Conservation (phyloP, 2,113 vertebrate species). For the Leiothrix lutea region DNA sequence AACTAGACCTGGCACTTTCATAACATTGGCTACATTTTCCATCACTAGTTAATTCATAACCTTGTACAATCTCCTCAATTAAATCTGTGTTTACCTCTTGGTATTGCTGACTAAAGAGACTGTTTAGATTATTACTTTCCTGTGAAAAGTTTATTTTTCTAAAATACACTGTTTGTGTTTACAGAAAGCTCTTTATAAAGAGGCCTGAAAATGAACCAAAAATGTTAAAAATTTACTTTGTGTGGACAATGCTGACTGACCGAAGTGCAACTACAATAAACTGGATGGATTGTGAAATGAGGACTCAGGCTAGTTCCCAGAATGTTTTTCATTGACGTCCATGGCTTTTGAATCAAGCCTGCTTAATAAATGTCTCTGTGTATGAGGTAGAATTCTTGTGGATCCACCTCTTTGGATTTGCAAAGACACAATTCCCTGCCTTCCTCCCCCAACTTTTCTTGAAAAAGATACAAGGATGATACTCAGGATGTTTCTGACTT, state of each 20-base stretch:
- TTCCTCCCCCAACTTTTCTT: rapidly evolving
- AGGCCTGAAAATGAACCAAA: background rate
- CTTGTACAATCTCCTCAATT: background rate
- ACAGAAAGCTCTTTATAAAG: background rate
- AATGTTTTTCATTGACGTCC: background rate
- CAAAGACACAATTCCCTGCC: background rate
- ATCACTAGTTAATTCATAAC: background rate
- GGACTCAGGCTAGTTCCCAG: background rate
- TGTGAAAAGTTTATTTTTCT: background rate
- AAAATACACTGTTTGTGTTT: background rate
- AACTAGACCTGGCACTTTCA: background rate
- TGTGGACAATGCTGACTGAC: background rate
- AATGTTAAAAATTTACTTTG: background rate
- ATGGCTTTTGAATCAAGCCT: background rate
- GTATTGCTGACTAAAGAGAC: background rate
- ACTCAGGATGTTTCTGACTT: background rate
- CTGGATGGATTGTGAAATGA: background rate
- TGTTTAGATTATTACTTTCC: background rate
- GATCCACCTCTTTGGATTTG: background rate
- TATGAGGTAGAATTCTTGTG: background rate
- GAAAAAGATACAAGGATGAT: background rate
- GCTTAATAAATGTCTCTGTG: background rate
- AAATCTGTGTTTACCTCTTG: background rate
- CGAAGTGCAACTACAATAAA: background rate
- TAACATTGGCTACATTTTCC: background rate